Base-by-base conservation (phyloP, 2,888 invertebrate species). In the Alentia gelatinosa region DNA sequence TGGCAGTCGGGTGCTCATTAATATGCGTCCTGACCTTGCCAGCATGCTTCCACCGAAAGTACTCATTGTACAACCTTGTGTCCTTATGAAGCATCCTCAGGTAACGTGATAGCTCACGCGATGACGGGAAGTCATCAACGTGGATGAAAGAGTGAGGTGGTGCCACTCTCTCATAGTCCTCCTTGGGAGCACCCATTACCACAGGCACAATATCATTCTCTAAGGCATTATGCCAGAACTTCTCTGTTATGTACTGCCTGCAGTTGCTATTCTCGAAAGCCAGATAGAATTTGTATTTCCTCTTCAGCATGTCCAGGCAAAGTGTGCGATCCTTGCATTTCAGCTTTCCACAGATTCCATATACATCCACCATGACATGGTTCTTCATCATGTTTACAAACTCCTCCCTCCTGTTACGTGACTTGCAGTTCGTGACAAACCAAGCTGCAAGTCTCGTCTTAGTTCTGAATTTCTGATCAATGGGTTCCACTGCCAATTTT, bases 351-450 rank as follows among this genome's bases (percentile, higher is more conserved):
- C 90, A 90, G 23, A 37, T 90, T 3, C 90, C 90, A 90, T 90
- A 90, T 23, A 90, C 84, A 90, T 90, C 90, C 23, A 90, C 86
- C 26, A 97, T 97, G 93, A 99, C 98, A 96, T 98, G 97, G 96
- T 98, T 98, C 92, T 97, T 97, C 90, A 99, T 93, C 98, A 98
- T 93, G 97, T 94, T 97, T 15, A 99, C 99, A 96, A 98, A 99
- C 94, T 98, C 98, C 92, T 98, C 97, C 23, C 99, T 97, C 1
- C 98, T 97, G 96, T 99, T 99, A 90, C 98, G 97, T 3, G 99
- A 98, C 93, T 98, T 98, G 96, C 99, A 99, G 96, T 99, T 99
- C 50, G 99, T 99, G 90, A 99, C 99, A 96, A 99, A 99, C 99
- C 99, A 99, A 90, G 99, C 99, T 7, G 99, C 96, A 98, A 97